Evolutionary conservation across 1,140 invertebrate genomes (phyloP).

Genomic region (Holotrichia oblita): DNA sequence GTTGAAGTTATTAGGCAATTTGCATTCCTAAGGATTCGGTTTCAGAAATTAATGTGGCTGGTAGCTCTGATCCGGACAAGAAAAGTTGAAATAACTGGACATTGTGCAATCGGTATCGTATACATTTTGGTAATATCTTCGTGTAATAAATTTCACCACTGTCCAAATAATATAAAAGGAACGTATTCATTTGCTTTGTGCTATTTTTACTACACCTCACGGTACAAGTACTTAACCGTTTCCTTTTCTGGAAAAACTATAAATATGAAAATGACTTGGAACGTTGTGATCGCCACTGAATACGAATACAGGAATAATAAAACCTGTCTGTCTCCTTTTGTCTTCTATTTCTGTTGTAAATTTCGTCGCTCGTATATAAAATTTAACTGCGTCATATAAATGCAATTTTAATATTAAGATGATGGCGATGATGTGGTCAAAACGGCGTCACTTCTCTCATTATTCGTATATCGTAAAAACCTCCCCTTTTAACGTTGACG

Average conservation of each 20-base stretch:
- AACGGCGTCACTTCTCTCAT: background rate
- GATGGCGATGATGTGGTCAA: constrained; percentile 6
- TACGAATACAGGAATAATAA: constrained; percentile 7
- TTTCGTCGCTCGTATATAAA: background rate
- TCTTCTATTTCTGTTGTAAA: background rate
- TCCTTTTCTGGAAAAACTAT: background rate
- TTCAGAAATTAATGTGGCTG: background rate
- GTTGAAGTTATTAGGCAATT: background rate
- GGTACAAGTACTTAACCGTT: background rate
- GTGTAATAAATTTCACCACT: constrained; percentile 2
- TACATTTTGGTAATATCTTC: background rate
- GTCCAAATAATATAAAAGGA: background rate
- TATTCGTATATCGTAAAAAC: background rate
- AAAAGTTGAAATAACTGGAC: background rate
- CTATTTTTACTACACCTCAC: background rate
- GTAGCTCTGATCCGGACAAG: background rate
- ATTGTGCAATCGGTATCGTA: background rate
- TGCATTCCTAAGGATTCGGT: constrained; percentile 6
- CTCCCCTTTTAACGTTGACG: background rate
- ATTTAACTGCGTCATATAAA: constrained; percentile 9
- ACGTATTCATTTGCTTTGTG: background rate
- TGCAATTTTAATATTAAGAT: constrained; percentile 9
- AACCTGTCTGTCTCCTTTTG: background rate
- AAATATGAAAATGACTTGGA: background rate
- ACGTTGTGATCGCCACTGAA: background rate